Evolutionary conservation across 2,888 invertebrate genomes (phyloP), one percentile per base, ranked within the genome.

Genomic region (Phengaris arion): DNA sequence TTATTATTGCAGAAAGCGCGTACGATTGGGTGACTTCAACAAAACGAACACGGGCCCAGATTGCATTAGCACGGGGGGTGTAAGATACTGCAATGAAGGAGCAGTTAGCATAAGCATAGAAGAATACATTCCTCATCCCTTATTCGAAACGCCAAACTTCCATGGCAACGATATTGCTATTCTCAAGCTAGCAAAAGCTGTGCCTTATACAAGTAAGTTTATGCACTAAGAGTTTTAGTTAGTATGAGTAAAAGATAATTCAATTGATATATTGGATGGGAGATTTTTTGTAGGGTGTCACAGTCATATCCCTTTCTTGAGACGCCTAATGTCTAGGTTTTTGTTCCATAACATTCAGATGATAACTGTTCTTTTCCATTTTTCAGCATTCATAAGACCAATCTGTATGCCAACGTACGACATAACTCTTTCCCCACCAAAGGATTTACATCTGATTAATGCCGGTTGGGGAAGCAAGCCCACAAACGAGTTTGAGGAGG

Each of bases 401-500:
- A 84, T 86, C 69, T 87, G 87, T 77, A 79, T 88, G 35, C 87
- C 87, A 4, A 75, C 76, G 2, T 75, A 68, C 4, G 84, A 87
- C 77, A 78, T 83, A 45, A 80, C 80, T 10, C 15, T 35, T 4
- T 81, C 79, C 3, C 78, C 77, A 3, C 75, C 74, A 13, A 73
- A 74, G 0, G 77, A 79, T n/a, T 78, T 85, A 69, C 57, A 80
- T 74, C 81, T 92, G 9, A 78, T 80, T 73, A 77, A 79, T 68
- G 89, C 93, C 73, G 94, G 94, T 6, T 94, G 94, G 94, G 94
- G 94, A 81, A 83, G 92, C 89, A 77, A 91, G 15, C 80, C 81
- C 2, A 74, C 70, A 3, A 80, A 77, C 87, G 72, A 88, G 83
- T 81, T 81, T 75, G 77, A 78, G 8, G 87, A 81, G 77, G 85